Base-by-base conservation (phyloP, 1,140 invertebrate species). In the Sipha flava region DNA sequence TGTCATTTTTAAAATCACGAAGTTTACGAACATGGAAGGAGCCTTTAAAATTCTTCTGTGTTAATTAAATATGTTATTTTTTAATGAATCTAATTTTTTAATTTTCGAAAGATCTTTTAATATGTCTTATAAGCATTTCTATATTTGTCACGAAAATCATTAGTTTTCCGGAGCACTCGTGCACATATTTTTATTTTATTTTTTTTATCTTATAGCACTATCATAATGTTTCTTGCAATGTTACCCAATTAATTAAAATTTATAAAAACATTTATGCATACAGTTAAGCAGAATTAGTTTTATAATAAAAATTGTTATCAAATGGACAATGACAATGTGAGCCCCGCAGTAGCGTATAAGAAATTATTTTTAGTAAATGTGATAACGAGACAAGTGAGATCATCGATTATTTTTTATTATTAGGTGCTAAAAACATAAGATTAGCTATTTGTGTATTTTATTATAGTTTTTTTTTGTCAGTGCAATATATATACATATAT, bases 361-460 rank as follows among this genome's bases (percentile, higher is more conserved):
- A 70, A 70, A 54, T 75, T 54, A 43, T 75, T 49, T 54, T 75
- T 77, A 77, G 73, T 40, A 34, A 57, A 57, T 77, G 73, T 77
- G 73, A 77, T 77, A 77, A 59, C 49, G 49, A 59, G 52, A 77
- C 52, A 34, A 77, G 73, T 77, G 73, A 77, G 49, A 77, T 59
- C 73, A 54, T 54, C 73, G 52, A 77, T 73, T 40, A 34, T 37
- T 57, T 59, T 77, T n/a, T 77, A 59, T 59, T 77, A 57, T 77
- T 77, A 77, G 73, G 73, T 77, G 73, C 73, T 77, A 59, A 77
- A 57, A 31, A 75, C 49, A 37, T 57, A 73, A 34, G 29, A 54
- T 34, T 34, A 54, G 34, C 34, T 75, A 54, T 75, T 75, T 75
- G 47, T 75, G 70, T 75, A 57, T 77, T 77, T 77, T 52, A 59